phyloP scores from a whole-genome alignment of 2,113 vertebrate species.

The Pardalotus punctatus region DNA sequence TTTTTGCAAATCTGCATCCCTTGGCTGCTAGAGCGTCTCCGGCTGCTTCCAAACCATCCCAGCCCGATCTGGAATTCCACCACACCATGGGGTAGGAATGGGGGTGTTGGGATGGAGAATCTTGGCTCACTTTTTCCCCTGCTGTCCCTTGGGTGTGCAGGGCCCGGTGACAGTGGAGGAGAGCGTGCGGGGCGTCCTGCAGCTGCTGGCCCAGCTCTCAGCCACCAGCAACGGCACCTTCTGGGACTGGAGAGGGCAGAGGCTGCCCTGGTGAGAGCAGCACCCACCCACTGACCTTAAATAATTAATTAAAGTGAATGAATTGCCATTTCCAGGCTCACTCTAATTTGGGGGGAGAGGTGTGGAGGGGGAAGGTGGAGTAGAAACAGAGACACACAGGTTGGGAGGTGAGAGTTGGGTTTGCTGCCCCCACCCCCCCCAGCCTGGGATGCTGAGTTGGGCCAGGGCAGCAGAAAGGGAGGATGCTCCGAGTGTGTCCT shows the following conservation, averaged over 20 bases:
- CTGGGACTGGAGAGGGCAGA: conserved; percentile 52
- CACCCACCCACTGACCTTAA: fast-evolving
- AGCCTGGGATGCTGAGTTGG: background rate
- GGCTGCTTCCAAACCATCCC: background rate
- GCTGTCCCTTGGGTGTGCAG: background rate
- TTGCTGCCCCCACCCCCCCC: fast-evolving
- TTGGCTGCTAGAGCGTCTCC: background rate
- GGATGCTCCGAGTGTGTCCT: background rate
- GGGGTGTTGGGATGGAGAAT: background rate
- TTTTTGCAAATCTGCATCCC: fast-evolving
- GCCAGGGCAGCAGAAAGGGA: background rate
- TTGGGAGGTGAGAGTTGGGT: background rate
- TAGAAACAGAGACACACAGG: fast-evolving
- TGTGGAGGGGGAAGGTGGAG: background rate
- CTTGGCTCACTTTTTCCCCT: background rate
- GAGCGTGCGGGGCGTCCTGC: background rate
- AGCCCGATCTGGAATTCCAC: fast-evolving
- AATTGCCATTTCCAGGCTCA: background rate
- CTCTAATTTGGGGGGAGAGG: background rate
- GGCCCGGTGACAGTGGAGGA: background rate
- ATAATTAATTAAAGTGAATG: background rate
- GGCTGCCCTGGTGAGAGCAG: conserved; percentile 36
- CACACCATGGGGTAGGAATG: fast-evolving
- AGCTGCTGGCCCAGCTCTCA: background rate
- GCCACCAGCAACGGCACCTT: conserved; percentile 31